A percentile compares a stretch with the other conserved stretches of the same genome.
These are phyloP conservation scores for Narcine bancroftii DNA, from an alignment of 2,113 vertebrate species.

Conservation along the genomic window DNA sequence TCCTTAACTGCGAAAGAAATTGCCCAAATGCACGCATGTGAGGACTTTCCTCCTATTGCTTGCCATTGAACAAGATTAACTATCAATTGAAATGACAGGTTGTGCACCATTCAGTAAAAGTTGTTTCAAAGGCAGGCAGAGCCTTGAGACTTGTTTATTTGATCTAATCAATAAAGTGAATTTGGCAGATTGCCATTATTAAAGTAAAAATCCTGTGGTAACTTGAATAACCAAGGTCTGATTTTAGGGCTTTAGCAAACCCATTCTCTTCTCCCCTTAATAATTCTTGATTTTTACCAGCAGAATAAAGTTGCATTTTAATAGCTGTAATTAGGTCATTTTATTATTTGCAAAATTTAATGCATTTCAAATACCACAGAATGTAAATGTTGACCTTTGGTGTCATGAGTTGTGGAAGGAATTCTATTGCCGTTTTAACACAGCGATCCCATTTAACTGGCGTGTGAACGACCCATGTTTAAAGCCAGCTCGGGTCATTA, in stretches of 20 bases:
- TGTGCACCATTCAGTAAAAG: neutral
- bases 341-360: no score
- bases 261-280: no score
- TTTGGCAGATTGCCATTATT: neutral
- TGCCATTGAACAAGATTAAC: neutral
- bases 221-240: neutral
- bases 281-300: neutral
- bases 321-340: no score
- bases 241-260: neutral
- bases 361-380: no score
- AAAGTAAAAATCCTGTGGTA: no score
- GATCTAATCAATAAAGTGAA: neutral
- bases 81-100: neutral
- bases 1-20: neutral
- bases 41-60: neutral
- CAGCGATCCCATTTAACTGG: no score
- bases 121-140: neutral
- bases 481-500: no score
- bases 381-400: no score
- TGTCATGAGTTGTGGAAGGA: no score
- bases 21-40: neutral
- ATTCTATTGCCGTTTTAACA: no score
- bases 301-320: no score
- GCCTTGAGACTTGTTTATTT: neutral
- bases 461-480: no score